phyloP scores from a whole-genome alignment of 2,888 invertebrate genomes.

The Drosophila fungiperda region DNA sequence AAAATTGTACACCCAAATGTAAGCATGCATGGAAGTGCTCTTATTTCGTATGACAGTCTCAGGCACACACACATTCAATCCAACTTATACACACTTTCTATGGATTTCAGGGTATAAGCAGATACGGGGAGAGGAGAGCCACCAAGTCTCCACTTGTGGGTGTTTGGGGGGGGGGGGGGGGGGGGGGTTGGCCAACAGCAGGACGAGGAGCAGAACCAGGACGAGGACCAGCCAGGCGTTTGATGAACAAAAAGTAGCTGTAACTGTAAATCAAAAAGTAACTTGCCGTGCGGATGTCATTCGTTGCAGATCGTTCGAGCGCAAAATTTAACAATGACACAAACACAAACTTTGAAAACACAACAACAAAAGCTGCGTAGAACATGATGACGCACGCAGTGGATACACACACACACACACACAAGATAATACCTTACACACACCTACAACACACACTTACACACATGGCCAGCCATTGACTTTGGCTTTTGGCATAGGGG shows the following conservation, averaged over 20 bases:
- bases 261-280: slow-evolving; percentile 80
- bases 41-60: not conserved
- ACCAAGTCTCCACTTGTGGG: no score
- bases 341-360: slow-evolving; percentile 70
- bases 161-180: not conserved
- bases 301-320: slow-evolving; percentile 80
- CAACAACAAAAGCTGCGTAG: slow-evolving; percentile 64
- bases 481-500: slow-evolving; percentile 64
- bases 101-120: not conserved
- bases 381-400: slow-evolving; percentile 65
- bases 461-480: slow-evolving; percentile 43
- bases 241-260: slow-evolving; percentile 78
- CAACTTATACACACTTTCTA: no score
- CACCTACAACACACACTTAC: slow-evolving; percentile 74
- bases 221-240: slow-evolving; percentile 57
- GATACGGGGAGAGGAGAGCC: not conserved
- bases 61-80: not conserved
- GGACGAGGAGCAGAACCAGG: slow-evolving; percentile 22
- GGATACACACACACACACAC: slow-evolving; percentile 46
- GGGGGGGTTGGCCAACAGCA: slow-evolving; percentile 9
- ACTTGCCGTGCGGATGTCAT: slow-evolving; percentile 81
- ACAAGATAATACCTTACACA: slow-evolving; percentile 79
- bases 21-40: not conserved
- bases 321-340: slow-evolving; percentile 81
- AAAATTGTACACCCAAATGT: not conserved